phyloP scores from a whole-genome alignment of 2,113 vertebrate genomes.

The Neodontobutis hainanensis region DNA sequence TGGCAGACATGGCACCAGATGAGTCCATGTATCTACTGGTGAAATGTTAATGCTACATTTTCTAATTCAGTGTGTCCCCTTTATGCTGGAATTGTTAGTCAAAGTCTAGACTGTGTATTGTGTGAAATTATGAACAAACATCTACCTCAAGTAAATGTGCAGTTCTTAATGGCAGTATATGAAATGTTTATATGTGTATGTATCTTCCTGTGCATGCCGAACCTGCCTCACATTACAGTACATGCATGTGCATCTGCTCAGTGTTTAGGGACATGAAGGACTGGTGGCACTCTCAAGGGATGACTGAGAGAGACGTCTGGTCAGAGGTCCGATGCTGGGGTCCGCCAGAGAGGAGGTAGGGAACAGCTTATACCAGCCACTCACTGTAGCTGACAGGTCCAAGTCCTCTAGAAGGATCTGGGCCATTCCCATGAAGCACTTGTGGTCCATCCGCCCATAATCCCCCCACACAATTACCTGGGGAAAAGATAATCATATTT shows the following conservation, averaged over 20 bases:
- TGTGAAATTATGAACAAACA: slow-evolving; percentile 12
- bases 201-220: slow-evolving; percentile 11
- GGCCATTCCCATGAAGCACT: slow-evolving; percentile 99
- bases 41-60: slow-evolving; percentile 74
- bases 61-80: slow-evolving; percentile 35
- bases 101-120: slow-evolving; percentile 16
- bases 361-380: slow-evolving; percentile 99
- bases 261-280: slow-evolving; percentile 89
- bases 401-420: slow-evolving; percentile 97
- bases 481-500: neutral
- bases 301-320: slow-evolving; percentile 95
- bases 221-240: slow-evolving; percentile 8
- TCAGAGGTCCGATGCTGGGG: slow-evolving; percentile 91
- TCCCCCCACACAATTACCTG: slow-evolving; percentile 99
- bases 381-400: slow-evolving; percentile 86
- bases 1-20: slow-evolving; percentile 44
- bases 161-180: slow-evolving; percentile 23
- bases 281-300: slow-evolving; percentile 97
- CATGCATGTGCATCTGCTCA: slow-evolving; percentile 24
- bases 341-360: slow-evolving; percentile 97
- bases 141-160: neutral
- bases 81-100: slow-evolving; percentile 18
- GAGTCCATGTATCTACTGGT: slow-evolving; percentile 39
- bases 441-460: slow-evolving; percentile 98
- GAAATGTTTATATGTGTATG: slow-evolving; percentile 20